Base-by-base conservation (phyloP, 2,113 vertebrate genomes). In the Deroptyus accipitrinus region DNA sequence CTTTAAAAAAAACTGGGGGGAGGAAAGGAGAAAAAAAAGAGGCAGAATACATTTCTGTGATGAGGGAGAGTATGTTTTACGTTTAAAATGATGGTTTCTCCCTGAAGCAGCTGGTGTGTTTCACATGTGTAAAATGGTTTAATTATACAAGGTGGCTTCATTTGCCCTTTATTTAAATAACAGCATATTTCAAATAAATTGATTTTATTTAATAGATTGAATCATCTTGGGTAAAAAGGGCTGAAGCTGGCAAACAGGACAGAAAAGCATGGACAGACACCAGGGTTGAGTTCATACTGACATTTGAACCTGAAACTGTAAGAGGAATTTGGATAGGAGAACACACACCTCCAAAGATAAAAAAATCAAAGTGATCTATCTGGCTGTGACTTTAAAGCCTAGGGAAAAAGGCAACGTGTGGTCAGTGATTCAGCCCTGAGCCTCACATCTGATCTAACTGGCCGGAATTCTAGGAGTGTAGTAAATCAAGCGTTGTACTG, bases 1-100 rank as follows among this genome's bases (percentile, higher is more conserved):
- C 88, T 97, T 97, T 66, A 95, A 94, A 92, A 3, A 3, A 66
- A 94, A 44, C 24, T 2, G 14, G 17, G 28, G 33, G 52, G 17
- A n/a, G 31, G 54, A 62, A 35, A 6, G 15, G 25, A 4, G 2
- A 7, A 55, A 9, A 55, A 9, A 51, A 77, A 57, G 54, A 31
- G 9, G 23, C 76, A 80, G 62, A 97, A 70, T 92, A 46, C 49
- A 37, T 95, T 96, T 96, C 69, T 93, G 31, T 82, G 64, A 86
- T 88, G 91, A 93, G 54, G n/a, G 48, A 86, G 10, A 72, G 27
- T 33, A 44, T 79, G 91, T 86, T 95, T 95, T 63, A 88, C 68
- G 85, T 92, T 55, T 87, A 72, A 88, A 93, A 64, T 64, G 0
- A 59, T 82, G 2, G 2, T 52, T 92, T 88, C 41, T 54, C 41